phyloP scores from a whole-genome alignment of 2,797 vertebrate genomes.

The Steatocranus sp. region DNA sequence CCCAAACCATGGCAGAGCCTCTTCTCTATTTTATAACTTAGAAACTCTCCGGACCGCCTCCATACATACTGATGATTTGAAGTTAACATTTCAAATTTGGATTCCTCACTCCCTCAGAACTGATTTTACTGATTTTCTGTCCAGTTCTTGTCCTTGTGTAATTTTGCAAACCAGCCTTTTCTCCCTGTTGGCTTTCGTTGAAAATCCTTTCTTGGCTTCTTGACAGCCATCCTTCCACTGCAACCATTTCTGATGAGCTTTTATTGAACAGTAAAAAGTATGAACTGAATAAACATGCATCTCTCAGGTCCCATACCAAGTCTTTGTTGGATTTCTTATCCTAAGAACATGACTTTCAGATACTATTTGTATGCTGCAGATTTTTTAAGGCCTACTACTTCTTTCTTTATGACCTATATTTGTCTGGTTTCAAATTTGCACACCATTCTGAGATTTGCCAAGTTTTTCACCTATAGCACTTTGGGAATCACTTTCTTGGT shows the following conservation, averaged over 20 bases:
- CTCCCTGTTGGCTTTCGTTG: rapidly evolving
- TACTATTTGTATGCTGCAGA: neutral
- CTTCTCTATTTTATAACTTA: neutral
- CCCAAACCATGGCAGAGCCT: neutral
- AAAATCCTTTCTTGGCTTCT: neutral
- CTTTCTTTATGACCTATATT: neutral
- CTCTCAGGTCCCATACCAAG: neutral
- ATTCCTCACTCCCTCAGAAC: neutral
- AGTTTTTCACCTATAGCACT: neutral
- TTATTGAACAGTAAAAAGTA: neutral
- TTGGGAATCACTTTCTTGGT: neutral
- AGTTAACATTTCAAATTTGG: neutral
- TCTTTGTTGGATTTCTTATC: neutral
- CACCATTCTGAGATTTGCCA: neutral
- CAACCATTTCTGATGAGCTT: neutral
- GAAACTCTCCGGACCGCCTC: neutral
- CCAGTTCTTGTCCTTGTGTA: neutral
- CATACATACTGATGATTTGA: neutral
- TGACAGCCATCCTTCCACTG: neutral
- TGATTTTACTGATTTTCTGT: neutral
- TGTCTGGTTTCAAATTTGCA: neutral
- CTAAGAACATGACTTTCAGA: neutral
- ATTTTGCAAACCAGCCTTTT: neutral
- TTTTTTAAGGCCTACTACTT: neutral
- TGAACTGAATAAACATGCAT: neutral